phyloP scores from a whole-genome alignment of 2,888 invertebrate genomes.

The Mayetiola destructor region DNA sequence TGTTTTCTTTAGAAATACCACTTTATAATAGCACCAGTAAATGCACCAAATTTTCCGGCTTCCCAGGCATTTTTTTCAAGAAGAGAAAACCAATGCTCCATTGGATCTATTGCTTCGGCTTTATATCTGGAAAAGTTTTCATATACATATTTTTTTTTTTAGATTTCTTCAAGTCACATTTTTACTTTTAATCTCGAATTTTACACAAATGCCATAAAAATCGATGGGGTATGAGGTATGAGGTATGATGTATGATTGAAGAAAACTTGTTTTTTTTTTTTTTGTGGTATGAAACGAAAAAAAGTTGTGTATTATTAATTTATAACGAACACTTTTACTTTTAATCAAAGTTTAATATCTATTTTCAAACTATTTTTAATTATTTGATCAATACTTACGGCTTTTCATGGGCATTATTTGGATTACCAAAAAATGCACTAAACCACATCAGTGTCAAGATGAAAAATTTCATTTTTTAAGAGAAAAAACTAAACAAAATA shows the following conservation, averaged over 20 bases:
- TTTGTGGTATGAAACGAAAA: conserved; percentile 1
- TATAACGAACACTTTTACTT: too few relatives aligned
- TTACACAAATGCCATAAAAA: background rate
- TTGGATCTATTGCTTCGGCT: conserved; percentile 1
- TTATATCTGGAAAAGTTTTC: background rate
- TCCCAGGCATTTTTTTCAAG: background rate
- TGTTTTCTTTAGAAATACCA: background rate
- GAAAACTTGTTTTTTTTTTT: background rate
- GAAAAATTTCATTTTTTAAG: too few relatives aligned
- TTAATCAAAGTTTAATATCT: too few relatives aligned
- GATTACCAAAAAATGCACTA: too few relatives aligned
- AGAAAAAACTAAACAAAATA: too few relatives aligned
- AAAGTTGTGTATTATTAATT: too few relatives aligned
- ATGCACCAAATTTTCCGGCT: background rate
- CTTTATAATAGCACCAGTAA: background rate
- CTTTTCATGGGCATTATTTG: too few relatives aligned
- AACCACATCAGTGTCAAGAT: too few relatives aligned
- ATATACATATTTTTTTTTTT: background rate
- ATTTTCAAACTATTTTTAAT: too few relatives aligned
- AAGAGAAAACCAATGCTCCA: background rate
- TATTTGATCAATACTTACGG: too few relatives aligned
- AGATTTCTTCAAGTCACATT: background rate
- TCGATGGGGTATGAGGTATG: background rate
- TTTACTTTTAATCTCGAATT: background rate
- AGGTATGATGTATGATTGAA: too few relatives aligned